Percentiles rank a stretch among this genome's conserved stretches.
phyloP scores from a whole-genome alignment of 1,140 invertebrate species.

The Drosophila baimaii region DNA sequence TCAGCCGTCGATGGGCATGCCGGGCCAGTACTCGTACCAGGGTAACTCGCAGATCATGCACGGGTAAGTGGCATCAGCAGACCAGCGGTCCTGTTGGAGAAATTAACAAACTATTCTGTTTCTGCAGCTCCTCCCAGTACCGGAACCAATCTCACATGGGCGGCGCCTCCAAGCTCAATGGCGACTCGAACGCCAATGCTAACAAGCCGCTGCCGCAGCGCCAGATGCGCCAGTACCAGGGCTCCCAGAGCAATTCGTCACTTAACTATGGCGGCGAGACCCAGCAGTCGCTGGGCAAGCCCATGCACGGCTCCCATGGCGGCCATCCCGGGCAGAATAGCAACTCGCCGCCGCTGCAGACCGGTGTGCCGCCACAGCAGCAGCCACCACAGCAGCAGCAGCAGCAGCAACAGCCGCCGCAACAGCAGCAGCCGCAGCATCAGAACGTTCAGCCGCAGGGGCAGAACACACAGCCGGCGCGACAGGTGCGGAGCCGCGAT shows the following conservation, averaged over 20 bases:
- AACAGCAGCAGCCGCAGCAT: conserved; percentile 48
- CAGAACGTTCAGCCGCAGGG: conserved; percentile 45
- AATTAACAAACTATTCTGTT: too few species aligned
- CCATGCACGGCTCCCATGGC: conserved; percentile 64
- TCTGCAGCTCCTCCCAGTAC: conserved; percentile 55
- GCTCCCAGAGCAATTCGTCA: conserved; percentile 73
- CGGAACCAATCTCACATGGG: conserved; percentile 69
- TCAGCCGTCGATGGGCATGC: conserved; percentile 73
- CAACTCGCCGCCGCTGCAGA: conserved; percentile 74
- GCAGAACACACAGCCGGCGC: conserved; percentile 65
- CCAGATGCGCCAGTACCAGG: conserved; percentile 74
- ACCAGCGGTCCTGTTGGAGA: neutral
- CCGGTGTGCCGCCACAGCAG: conserved; percentile 45
- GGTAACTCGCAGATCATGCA: conserved; percentile 77
- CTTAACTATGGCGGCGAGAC: conserved; percentile 70
- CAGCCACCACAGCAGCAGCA: conserved; percentile 42
- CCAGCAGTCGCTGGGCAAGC: conserved; percentile 66
- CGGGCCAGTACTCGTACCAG: conserved; percentile 76
- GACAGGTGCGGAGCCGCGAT: conserved; percentile 75
- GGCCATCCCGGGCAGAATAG: conserved; percentile 67
- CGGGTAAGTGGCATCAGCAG: conserved; percentile 41
- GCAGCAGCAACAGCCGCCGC: conserved; percentile 41
- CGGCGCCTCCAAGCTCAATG: conserved; percentile 77
- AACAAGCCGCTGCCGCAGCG: conserved; percentile 75
- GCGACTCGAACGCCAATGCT: conserved; percentile 61